Percentiles rank a stretch among this genome's conserved stretches.
phyloP scores from a whole-genome alignment of 1,140 invertebrate genomes.

The Hestina assimilis region DNA sequence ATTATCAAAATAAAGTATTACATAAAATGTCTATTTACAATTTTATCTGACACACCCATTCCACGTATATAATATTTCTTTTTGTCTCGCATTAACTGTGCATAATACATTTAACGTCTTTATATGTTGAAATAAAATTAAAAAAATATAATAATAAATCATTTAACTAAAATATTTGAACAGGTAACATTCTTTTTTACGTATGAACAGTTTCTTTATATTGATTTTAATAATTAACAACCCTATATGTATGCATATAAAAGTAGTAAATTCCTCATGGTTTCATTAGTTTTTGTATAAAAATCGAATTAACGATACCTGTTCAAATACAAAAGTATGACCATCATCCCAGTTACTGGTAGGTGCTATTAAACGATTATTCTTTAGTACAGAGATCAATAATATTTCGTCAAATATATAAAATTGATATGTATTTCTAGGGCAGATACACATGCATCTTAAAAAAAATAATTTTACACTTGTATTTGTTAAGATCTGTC shows the following conservation, averaged over 20 bases:
- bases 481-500: slow-evolving; percentile 1
- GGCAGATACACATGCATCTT: slow-evolving; percentile 29
- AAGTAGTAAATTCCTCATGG: slow-evolving; percentile 17
- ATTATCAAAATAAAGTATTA: slow-evolving; percentile 71
- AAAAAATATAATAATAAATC: slow-evolving; percentile 16
- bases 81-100: slow-evolving; percentile 64
- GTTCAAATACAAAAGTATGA: slow-evolving; percentile 37
- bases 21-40: slow-evolving; percentile 76
- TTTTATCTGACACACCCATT: slow-evolving; percentile 64
- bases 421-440: slow-evolving; percentile 68
- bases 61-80: slow-evolving; percentile 69
- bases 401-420: slow-evolving; percentile 48
- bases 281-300: slow-evolving; percentile 13
- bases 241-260: slow-evolving; percentile 21
- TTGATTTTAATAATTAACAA: slow-evolving; percentile 18
- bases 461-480: slow-evolving; percentile 25
- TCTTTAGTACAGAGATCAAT: slow-evolving; percentile 53
- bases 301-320: slow-evolving; percentile 17
- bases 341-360: slow-evolving; percentile 37
- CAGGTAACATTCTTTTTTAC: slow-evolving; percentile 10
- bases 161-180: slow-evolving; percentile 18
- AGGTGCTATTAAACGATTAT: slow-evolving; percentile 17
- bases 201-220: slow-evolving; percentile 12
- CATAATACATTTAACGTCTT: slow-evolving; percentile 28
- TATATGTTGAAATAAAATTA: slow-evolving; percentile 2